Evolutionary conservation across 2,888 invertebrate genomes (phyloP).

Genomic region (Hypolimnas misippus): DNA sequence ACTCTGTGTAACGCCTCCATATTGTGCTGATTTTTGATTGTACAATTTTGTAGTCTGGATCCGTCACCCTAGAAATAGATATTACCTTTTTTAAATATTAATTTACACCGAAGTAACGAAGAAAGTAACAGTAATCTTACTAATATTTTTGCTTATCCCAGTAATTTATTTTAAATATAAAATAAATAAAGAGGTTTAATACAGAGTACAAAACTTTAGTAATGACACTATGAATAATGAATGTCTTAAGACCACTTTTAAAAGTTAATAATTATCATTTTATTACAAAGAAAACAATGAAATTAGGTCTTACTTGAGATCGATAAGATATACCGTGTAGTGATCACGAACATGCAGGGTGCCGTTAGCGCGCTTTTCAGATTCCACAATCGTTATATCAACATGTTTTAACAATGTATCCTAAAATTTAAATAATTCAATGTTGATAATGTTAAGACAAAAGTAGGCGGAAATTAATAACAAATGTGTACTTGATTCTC

Average conservation of each 20-base stretch:
- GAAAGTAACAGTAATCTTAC: background rate
- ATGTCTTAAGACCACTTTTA: slow-evolving; percentile 36
- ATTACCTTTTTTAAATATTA: background rate
- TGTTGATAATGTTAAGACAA: slow-evolving; percentile 36
- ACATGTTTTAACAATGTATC: slow-evolving; percentile 88
- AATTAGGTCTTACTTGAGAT: slow-evolving; percentile 86
- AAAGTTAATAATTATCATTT: too few relatives aligned
- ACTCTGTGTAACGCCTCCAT: slow-evolving; percentile 93
- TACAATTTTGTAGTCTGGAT: slow-evolving; percentile 85
- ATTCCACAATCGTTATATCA: slow-evolving; percentile 90
- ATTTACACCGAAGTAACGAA: background rate
- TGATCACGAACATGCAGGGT: slow-evolving; percentile 89
- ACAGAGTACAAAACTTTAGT: background rate
- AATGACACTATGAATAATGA: background rate
- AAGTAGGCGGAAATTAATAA: slow-evolving; percentile 64
- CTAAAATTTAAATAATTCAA: slow-evolving; percentile 68
- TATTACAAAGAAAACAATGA: slow-evolving; percentile 53
- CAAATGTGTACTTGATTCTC: slow-evolving; percentile 64
- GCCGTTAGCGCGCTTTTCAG: slow-evolving; percentile 90
- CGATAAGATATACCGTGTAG: slow-evolving; percentile 91
- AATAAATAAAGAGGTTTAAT: background rate
- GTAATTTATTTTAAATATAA: background rate
- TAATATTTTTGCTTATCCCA: background rate
- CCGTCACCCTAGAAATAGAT: slow-evolving; percentile 84
- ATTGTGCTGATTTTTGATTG: slow-evolving; percentile 86